Base-by-base conservation (phyloP, 2,888 invertebrate genomes). In the Drosophila pseudotakahashii region DNA sequence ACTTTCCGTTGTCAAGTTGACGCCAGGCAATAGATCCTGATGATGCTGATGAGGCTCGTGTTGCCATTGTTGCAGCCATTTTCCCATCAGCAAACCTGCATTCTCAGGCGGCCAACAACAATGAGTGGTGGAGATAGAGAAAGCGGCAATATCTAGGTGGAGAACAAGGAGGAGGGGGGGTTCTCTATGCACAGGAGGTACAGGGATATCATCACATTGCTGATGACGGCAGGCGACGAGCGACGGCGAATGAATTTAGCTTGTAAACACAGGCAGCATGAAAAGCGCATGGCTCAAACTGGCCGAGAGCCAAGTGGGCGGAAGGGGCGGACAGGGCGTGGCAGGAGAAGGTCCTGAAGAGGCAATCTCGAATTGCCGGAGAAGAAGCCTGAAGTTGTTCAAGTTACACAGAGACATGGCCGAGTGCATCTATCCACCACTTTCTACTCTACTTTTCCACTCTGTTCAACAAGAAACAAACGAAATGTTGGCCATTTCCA, bases 231-330 rank as follows among this genome's bases (percentile, higher is more conserved):
- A 39, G 48, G 53, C 53, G 50, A 50, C 64, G 42, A 47, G 42
- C 45, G 74, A 48, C 68, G 42, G 54, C 45, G 75, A 60, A 73
- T 60, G 75, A 73, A 68, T 73, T 73, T 75, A 47, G 59, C 75
- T 60, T 73, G 73, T 75, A 73, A 73, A 73, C 73, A 73, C 73
- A 75, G 75, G 68, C 50, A 75, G 70, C 70, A 69, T 61, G 72
- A 73, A 75, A 73, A 58, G 75, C 61, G 41, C 75, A 75, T 51
- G 52, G 41, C 73, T 58, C 58, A 26, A 54, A 62, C 76, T 55
- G 70, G 66, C 70, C 70, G 34, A 9, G 57, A 66, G 66, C 66
- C 66, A 66, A 66, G 55, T 53, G 68, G 45, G 7, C 36, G 7
- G 23, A 30, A 19, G 16, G 16, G 5, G 5, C 7, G 39, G 7